These are phyloP conservation scores for Aegithalos caudatus DNA, from an alignment of 2,113 vertebrate genomes.

Conservation along the genomic window DNA sequence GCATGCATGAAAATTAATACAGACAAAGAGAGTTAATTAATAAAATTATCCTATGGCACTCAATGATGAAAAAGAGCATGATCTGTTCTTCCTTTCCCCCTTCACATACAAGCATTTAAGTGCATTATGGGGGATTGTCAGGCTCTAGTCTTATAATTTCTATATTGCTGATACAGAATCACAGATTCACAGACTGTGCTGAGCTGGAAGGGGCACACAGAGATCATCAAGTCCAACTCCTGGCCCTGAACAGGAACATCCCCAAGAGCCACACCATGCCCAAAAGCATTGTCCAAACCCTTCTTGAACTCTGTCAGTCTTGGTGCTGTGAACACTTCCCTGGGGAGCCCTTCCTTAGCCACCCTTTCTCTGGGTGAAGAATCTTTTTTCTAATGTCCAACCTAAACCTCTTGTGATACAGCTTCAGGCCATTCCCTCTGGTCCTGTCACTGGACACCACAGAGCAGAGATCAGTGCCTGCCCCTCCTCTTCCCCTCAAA, in stretches of 20 bases:
- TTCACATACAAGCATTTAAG: neutral
- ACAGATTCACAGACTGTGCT: neutral
- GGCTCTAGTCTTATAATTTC: neutral
- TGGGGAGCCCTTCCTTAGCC: too few relatives aligned
- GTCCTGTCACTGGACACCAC: neutral
- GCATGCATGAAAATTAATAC: neutral
- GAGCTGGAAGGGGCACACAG: neutral
- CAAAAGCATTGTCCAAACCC: neutral
- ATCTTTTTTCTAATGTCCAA: neutral
- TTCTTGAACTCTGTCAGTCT: neutral
- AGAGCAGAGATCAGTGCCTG: neutral
- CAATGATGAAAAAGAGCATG: neutral
- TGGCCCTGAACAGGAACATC: neutral
- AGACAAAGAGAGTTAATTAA: neutral
- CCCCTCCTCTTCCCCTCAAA: accelerated
- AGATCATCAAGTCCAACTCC: accelerated
- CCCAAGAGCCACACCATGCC: neutral
- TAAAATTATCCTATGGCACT: neutral
- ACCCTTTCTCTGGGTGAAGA: too few relatives aligned
- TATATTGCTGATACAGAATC: neutral
- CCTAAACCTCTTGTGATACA: neutral
- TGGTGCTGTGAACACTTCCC: neutral
- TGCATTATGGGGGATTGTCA: neutral
- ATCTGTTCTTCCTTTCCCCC: neutral
- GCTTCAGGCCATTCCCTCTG: accelerated